phyloP scores from a whole-genome alignment of 1,140 invertebrate species.

The Branchinecta lynchi region DNA sequence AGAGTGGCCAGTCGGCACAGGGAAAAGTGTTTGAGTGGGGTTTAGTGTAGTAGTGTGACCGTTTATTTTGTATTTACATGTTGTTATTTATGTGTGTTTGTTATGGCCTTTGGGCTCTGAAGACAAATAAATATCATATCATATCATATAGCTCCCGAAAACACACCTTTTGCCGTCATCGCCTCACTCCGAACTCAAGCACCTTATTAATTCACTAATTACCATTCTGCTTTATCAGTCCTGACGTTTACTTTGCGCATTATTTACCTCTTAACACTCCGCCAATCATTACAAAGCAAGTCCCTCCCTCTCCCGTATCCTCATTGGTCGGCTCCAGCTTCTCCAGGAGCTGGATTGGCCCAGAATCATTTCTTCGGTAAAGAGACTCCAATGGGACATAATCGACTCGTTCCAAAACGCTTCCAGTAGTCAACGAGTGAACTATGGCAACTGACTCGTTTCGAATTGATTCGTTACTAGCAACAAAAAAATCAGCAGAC shows the following conservation, averaged over 20 bases:
- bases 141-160: too few species aligned
- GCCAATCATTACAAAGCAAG: not conserved
- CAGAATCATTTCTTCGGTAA: not conserved
- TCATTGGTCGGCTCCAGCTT: too few species aligned
- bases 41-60: too few species aligned
- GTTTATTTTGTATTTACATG: too few species aligned
- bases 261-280: not conserved
- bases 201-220: not conserved
- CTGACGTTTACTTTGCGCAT: not conserved
- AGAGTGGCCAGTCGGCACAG: too few species aligned
- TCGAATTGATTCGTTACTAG: constrained; percentile 1
- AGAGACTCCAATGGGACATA: not conserved
- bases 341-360: not conserved
- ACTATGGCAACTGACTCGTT: not conserved
- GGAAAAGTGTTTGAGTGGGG: too few species aligned
- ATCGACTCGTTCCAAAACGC: not conserved
- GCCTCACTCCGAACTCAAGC: too few species aligned
- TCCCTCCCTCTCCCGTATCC: not conserved
- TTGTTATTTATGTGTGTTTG: too few species aligned
- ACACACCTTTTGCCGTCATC: too few species aligned
- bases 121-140: too few species aligned
- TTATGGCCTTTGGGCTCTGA: too few species aligned
- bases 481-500: not conserved
- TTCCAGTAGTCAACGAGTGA: not conserved
- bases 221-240: not conserved